Conservation (phyloP, 1,140 invertebrate species). For the Drosophila nannoptera region DNA sequence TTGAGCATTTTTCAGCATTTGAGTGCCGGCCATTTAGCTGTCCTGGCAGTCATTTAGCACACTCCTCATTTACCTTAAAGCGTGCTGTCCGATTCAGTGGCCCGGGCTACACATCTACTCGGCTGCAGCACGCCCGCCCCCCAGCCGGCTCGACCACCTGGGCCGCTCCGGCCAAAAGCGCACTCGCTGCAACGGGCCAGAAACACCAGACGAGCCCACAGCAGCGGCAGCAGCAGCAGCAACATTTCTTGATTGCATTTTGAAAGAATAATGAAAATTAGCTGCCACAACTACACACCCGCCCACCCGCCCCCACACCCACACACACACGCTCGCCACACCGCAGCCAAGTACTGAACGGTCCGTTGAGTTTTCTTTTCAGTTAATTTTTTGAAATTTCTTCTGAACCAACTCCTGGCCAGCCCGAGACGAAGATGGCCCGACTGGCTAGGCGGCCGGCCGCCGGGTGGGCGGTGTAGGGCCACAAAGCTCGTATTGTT, state of each 20-base stretch:
- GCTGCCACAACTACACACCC: slow-evolving; percentile 63
- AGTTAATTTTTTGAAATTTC: slow-evolving; percentile 52
- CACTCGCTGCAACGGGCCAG: slow-evolving; percentile 28
- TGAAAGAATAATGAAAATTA: slow-evolving; percentile 77
- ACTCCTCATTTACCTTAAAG: slow-evolving; percentile 60
- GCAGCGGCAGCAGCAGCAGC: slow-evolving; percentile 24
- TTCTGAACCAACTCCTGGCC: slow-evolving; percentile 20
- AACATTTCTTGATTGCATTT: slow-evolving; percentile 76
- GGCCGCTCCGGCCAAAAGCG: slow-evolving; percentile 31
- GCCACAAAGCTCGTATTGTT: slow-evolving; percentile 55
- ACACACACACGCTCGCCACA: slow-evolving; percentile 1
- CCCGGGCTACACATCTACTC: slow-evolving; percentile 17
- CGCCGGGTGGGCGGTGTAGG: slow-evolving; percentile 1
- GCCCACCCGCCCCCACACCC: slow-evolving; percentile 10
- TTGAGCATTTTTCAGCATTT: slow-evolving; percentile 23
- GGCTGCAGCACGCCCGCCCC: background rate
- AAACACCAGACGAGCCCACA: background rate
- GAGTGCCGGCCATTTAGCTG: slow-evolving; percentile 1
- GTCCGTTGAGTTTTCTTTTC: slow-evolving; percentile 60
- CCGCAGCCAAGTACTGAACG: slow-evolving; percentile 23
- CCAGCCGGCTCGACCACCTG: slow-evolving; percentile 9
- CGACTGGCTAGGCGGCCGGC: background rate
- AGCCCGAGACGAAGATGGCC: slow-evolving; percentile 23
- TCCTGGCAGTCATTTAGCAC: slow-evolving; percentile 31
- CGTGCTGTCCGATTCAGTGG: slow-evolving; percentile 55